These are phyloP conservation scores for Miniopterus natalensis DNA, from an alignment of 2,113 vertebrate genomes.

Conservation along the genomic window DNA sequence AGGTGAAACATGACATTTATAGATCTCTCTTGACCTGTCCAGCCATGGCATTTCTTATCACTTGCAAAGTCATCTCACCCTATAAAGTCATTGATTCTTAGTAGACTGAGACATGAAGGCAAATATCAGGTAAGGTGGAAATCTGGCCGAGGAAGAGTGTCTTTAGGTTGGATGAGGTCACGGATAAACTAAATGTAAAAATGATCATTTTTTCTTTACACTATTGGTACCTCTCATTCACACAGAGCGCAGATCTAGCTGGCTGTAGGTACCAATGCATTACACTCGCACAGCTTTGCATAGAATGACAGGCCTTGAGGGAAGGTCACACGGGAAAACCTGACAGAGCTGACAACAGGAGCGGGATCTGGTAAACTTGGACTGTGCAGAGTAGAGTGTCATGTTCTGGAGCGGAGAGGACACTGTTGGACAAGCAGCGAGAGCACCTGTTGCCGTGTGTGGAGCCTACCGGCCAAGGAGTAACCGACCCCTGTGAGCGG, in stretches of 20 bases:
- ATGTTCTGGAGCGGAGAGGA: background rate
- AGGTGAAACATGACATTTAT: background rate
- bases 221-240: background rate
- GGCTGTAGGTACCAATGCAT: conserved; percentile 30
- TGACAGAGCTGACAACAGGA: conserved; percentile 20
- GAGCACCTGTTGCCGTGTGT: background rate
- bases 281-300: conserved; percentile 23
- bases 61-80: background rate
- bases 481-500: background rate
- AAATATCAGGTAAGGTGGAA: background rate
- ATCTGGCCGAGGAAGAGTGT: background rate
- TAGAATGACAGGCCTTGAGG: conserved; percentile 57
- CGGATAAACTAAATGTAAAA: background rate
- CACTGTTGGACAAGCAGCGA: conserved; percentile 1
- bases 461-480: background rate
- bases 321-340: background rate
- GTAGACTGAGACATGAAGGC: conserved; percentile 4
- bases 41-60: background rate
- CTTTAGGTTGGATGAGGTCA: background rate
- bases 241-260: conserved; percentile 23
- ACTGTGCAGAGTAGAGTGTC: background rate
- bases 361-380: conserved; percentile 33
- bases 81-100: conserved; percentile 8
- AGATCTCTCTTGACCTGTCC: background rate
- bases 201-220: background rate